Conservation (phyloP, 2,888 invertebrate species). For the Ferdinandea cuprea region DNA sequence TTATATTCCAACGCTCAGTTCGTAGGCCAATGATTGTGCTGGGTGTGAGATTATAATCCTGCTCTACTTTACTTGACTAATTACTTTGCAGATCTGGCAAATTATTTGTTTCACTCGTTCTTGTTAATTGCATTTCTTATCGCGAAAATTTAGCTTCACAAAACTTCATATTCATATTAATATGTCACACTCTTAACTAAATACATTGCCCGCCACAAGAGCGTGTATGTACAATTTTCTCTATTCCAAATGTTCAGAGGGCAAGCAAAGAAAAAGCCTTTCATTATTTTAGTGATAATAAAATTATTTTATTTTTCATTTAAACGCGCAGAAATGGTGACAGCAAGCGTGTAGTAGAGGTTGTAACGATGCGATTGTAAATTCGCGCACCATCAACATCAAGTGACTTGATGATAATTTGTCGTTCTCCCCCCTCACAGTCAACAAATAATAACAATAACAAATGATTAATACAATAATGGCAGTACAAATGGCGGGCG, state of each 20-base stretch:
- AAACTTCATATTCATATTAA: slow-evolving; percentile 6
- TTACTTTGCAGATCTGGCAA: slow-evolving; percentile 24
- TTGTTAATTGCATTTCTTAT: slow-evolving; percentile 5
- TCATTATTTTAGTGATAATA: slow-evolving; percentile 19
- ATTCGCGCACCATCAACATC: slow-evolving; percentile 41
- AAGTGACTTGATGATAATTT: slow-evolving; percentile 42
- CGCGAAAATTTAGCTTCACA: not conserved
- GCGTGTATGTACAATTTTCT: slow-evolving; percentile 8
- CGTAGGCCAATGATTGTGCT: not conserved
- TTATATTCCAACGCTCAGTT: not conserved
- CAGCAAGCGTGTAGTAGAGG: not conserved
- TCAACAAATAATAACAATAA: slow-evolving; percentile 57
- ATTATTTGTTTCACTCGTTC: not conserved
- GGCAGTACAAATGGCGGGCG: slow-evolving; percentile 50
- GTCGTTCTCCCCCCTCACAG: slow-evolving; percentile 2
- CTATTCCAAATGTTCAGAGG: not conserved
- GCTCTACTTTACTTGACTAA: slow-evolving; percentile 9
- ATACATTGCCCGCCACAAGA: not conserved
- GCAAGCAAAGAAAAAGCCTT: not conserved
- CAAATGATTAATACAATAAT: slow-evolving; percentile 64
- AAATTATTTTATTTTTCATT: not conserved
- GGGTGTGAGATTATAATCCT: slow-evolving; percentile 1
- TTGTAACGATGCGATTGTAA: slow-evolving; percentile 37
- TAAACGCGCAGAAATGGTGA: not conserved
- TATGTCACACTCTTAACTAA: slow-evolving; percentile 6